Evolutionary conservation across 2,113 vertebrate genomes (phyloP).

Genomic region (Notechis scutatus): DNA sequence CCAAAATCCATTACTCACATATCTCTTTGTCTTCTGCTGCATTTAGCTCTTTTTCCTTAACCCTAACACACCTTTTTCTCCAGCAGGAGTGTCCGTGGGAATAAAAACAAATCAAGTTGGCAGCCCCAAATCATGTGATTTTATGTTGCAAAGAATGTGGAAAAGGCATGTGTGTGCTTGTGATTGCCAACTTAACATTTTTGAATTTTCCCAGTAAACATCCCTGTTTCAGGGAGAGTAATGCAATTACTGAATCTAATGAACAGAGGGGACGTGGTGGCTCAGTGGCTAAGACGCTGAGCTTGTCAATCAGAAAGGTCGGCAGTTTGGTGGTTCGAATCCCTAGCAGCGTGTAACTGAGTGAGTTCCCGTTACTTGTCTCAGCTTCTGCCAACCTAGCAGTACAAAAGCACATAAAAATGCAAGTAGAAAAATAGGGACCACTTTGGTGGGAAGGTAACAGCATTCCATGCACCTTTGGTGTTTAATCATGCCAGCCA

Average conservation of each 20-base stretch:
- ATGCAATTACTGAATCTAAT: not conserved
- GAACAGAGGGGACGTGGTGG: not conserved
- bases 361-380: too few species aligned
- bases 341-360: too few species aligned
- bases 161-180: not conserved
- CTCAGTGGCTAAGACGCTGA: too few species aligned
- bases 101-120: not conserved
- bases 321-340: too few species aligned
- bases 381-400: too few species aligned
- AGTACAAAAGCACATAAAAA: too few species aligned
- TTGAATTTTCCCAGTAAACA: not conserved
- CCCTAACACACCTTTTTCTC: not conserved
- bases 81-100: not conserved
- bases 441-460: too few species aligned
- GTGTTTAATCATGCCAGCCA: too few species aligned
- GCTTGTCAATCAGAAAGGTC: too few species aligned
- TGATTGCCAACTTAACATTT: not conserved
- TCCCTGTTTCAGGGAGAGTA: not conserved
- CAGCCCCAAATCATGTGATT: not conserved
- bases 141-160: not conserved
- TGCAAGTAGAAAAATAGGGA: too few species aligned
- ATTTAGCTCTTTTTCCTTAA: not conserved
- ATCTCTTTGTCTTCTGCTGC: not conserved
- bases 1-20: not conserved
- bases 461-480: too few species aligned